A percentile compares a stretch with the other conserved stretches of the same genome.
Conservation (phyloP, 2,113 vertebrate genomes). For the Actenoides hombroni region DNA sequence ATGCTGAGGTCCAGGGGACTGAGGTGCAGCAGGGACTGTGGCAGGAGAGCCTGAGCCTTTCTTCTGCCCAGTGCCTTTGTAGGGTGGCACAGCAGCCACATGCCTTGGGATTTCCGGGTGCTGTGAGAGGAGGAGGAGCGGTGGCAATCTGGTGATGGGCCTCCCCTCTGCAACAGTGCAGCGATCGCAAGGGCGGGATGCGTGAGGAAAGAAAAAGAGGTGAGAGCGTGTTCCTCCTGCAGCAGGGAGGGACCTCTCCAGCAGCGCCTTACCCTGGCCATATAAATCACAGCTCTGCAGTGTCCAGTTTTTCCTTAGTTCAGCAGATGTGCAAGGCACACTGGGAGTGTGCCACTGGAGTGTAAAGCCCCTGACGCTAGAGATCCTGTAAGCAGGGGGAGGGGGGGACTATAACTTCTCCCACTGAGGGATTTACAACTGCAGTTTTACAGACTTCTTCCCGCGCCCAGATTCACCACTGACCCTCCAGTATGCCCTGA, state of each 20-base stretch:
- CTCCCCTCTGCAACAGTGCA: neutral
- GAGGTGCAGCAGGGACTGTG: neutral
- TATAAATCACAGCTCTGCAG: conserved; percentile 54
- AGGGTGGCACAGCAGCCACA: neutral
- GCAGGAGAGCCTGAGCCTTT: neutral
- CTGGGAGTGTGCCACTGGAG: neutral
- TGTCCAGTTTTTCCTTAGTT: conserved; percentile 36
- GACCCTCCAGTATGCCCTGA: neutral
- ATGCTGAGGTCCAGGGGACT: fast-evolving
- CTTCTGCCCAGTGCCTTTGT: neutral
- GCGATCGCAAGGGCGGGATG: neutral
- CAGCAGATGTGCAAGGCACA: conserved; percentile 54
- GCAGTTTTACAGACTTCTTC: neutral
- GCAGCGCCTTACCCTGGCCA: neutral
- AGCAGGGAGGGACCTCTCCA: neutral
- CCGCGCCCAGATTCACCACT: neutral
- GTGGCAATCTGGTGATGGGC: neutral
- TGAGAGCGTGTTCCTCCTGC: neutral
- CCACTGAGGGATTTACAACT: neutral
- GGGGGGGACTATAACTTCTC: neutral
- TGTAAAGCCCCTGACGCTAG: neutral
- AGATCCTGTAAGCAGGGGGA: neutral
- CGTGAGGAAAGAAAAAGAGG: neutral
- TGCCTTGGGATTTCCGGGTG: neutral
- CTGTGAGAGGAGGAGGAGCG: neutral